Conservation (phyloP, 1,140 invertebrate genomes). For the Zaprionus taronus region DNA sequence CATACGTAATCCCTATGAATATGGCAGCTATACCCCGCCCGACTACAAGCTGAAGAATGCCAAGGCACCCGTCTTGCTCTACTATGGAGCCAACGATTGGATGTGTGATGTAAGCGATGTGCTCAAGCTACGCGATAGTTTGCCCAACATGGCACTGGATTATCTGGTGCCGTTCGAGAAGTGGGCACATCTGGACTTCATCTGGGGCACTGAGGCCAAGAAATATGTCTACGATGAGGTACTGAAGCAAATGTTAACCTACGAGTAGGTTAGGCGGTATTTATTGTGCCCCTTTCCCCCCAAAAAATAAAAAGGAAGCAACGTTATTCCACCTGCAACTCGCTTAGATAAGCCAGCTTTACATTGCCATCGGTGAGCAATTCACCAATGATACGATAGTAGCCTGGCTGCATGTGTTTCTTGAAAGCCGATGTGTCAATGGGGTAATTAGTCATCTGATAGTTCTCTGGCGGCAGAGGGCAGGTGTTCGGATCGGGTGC, state of each 20-base stretch:
- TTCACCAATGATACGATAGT: constrained; percentile 37
- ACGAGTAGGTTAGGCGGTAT: constrained; percentile 47
- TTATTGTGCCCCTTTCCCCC: constrained; percentile 5
- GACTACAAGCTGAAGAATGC: constrained; percentile 87
- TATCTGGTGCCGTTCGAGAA: constrained; percentile 86
- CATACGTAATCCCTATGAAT: constrained; percentile 84
- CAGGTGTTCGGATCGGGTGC: constrained; percentile 59
- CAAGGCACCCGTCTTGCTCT: constrained; percentile 87
- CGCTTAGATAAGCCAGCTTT: constrained; percentile 41
- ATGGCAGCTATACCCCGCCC: constrained; percentile 85
- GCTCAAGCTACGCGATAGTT: constrained; percentile 83
- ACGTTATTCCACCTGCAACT: constrained; percentile 36
- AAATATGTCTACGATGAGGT: constrained; percentile 86
- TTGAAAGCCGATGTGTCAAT: constrained; percentile 35
- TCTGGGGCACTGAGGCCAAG: constrained; percentile 87
- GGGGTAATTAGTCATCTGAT: constrained; percentile 59
- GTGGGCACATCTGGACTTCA: constrained; percentile 91
- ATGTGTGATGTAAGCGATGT: constrained; percentile 87
- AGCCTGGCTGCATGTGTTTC: constrained; percentile 47
- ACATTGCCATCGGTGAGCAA: constrained; percentile 19
- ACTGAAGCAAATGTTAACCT: constrained; percentile 62
- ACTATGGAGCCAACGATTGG: constrained; percentile 87
- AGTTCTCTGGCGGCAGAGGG: constrained; percentile 50
- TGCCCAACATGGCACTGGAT: constrained; percentile 80
- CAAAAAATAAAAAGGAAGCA: background rate